These are phyloP conservation scores for Tokudaia tokunoshimensis DNA, from an alignment of 2,797 vertebrate species.

Conservation along the genomic window DNA sequence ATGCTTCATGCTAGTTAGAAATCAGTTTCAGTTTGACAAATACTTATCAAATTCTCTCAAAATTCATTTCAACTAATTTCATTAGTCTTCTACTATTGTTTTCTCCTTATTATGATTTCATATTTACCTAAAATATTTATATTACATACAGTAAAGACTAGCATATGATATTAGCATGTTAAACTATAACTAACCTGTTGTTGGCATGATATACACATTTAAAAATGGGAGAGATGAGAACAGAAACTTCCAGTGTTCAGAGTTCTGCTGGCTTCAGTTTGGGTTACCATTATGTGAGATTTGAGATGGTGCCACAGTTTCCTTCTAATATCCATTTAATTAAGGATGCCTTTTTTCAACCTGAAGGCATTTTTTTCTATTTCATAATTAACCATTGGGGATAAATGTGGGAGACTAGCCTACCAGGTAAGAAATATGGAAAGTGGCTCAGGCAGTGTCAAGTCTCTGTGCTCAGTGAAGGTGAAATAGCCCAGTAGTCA, in stretches of 20 bases:
- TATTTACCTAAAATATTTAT: constrained; percentile 24
- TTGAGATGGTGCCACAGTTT: not conserved
- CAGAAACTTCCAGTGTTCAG: not conserved
- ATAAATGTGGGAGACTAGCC: not conserved
- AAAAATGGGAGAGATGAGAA: not conserved
- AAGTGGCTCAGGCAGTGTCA: not conserved
- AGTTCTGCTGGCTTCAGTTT: not conserved
- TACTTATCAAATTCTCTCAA: constrained; percentile 53
- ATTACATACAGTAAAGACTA: not conserved
- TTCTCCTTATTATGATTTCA: constrained; percentile 34
- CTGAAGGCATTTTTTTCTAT: not conserved
- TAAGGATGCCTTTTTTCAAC: not conserved
- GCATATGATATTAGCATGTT: not conserved
- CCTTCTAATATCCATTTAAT: not conserved
- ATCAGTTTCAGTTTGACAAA: constrained; percentile 20
- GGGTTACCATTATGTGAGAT: not conserved
- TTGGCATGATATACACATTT: not conserved
- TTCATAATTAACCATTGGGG: not conserved
- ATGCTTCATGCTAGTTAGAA: not conserved
- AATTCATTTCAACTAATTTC: constrained; percentile 17
- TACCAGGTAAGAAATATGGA: not conserved
- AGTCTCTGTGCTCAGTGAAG: not conserved
- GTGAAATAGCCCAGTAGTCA: not conserved
- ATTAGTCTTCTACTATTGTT: not conserved
- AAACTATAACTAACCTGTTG: not conserved